A percentile compares a stretch with the other conserved stretches of the same genome.
These are phyloP conservation scores for Acrobasis repandana DNA, from an alignment of 2,888 invertebrate species.

Conservation along the genomic window DNA sequence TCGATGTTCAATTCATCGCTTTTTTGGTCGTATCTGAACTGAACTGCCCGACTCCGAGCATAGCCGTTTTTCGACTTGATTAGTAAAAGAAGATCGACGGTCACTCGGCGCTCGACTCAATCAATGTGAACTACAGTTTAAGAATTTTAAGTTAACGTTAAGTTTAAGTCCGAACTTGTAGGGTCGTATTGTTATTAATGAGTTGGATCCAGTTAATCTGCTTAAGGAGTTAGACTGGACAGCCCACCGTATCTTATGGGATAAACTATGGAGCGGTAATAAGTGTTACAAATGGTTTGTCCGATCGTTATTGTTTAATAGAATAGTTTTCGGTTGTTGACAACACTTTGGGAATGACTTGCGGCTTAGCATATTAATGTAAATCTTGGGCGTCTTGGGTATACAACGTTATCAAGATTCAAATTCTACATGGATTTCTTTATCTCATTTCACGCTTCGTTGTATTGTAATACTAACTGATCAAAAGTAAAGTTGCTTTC, in stretches of 20 bases:
- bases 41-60: no score
- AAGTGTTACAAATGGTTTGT: constrained; percentile 43
- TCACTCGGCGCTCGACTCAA: neutral
- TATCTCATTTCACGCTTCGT: constrained; percentile 7
- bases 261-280: constrained; percentile 43
- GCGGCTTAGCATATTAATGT: constrained; percentile 1
- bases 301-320: constrained; percentile 21
- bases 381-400: neutral
- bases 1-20: no score
- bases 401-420: no score
- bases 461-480: neutral
- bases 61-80: no score
- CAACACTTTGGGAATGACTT: neutral
- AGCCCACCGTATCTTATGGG: constrained; percentile 40
- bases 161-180: constrained; percentile 36
- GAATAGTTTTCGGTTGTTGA: constrained; percentile 9
- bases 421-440: neutral
- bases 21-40: no score
- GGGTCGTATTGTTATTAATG: constrained; percentile 52
- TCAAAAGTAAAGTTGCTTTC: neutral
- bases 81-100: no score
- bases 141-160: constrained; percentile 48
- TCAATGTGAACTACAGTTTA: constrained; percentile 1
- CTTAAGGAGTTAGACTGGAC: constrained; percentile 52
- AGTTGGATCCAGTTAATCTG: constrained; percentile 59